These are phyloP conservation scores for Xylocampa areola DNA, from an alignment of 2,888 invertebrate species.

Conservation along the genomic window DNA sequence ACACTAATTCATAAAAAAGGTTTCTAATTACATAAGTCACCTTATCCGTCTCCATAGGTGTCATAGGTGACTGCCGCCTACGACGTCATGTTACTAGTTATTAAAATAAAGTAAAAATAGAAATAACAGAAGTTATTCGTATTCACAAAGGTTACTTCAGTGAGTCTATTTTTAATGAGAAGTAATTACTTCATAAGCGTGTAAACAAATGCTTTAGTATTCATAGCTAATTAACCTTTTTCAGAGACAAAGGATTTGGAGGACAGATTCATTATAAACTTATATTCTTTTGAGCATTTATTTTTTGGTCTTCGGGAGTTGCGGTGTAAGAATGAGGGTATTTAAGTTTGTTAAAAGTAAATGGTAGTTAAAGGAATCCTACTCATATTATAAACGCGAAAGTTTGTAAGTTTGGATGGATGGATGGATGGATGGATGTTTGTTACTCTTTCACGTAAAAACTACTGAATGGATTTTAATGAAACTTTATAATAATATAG, in stretches of 20 bases:
- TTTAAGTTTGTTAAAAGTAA: too few relatives aligned
- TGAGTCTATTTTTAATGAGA: conserved; percentile 40
- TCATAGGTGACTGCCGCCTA: too few relatives aligned
- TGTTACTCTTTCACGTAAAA: too few relatives aligned
- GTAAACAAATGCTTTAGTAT: conserved; percentile 17
- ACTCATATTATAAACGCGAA: too few relatives aligned
- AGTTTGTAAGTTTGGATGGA: too few relatives aligned
- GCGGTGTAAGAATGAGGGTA: too few relatives aligned
- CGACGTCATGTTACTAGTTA: conserved; percentile 7
- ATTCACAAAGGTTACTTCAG: conserved; percentile 13
- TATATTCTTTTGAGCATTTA: conserved; percentile 20
- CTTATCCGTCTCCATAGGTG: conserved; percentile 4
- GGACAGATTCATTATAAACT: too few relatives aligned
- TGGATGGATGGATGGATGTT: too few relatives aligned
- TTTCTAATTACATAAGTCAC: conserved; percentile 6
- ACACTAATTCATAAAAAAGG: conserved; percentile 1
- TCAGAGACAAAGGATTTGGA: conserved; percentile 5
- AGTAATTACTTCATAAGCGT: conserved; percentile 16
- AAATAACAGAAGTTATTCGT: conserved; percentile 18
- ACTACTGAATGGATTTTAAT: too few relatives aligned
- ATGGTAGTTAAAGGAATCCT: too few relatives aligned
- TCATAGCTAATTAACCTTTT: conserved; percentile 40
- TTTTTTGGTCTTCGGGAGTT: background rate
- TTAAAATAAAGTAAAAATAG: conserved; percentile 10
- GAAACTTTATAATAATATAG: too few relatives aligned